A percentile compares a stretch with the other conserved stretches of the same genome.
Conservation (phyloP, 2,888 invertebrate genomes). For the Drosophila austrosaltans region DNA sequence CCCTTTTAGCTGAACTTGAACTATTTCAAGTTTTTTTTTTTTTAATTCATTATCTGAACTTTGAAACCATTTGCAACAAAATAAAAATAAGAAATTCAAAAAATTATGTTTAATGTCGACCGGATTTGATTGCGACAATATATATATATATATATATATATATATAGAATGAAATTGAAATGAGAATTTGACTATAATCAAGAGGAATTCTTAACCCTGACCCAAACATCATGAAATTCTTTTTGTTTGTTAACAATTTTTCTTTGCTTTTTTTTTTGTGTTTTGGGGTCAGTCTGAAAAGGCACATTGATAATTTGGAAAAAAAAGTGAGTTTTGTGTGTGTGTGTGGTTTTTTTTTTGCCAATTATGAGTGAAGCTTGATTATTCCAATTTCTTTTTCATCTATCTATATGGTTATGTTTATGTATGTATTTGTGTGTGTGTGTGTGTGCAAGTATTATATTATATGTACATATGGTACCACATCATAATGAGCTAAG, state of each 20-base stretch:
- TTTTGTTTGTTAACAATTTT: constrained; percentile 29
- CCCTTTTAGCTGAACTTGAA: constrained; percentile 2
- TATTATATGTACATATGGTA: constrained; percentile 16
- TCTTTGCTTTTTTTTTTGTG: neutral
- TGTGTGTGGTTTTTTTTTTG: constrained; percentile 33
- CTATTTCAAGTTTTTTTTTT: neutral
- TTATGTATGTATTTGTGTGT: neutral
- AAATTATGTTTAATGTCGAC: constrained; percentile 33
- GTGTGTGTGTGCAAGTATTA: neutral
- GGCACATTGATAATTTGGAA: constrained; percentile 15
- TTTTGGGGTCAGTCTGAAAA: constrained; percentile 10
- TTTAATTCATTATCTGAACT: neutral
- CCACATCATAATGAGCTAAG: constrained; percentile 62
- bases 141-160: constrained; percentile 23
- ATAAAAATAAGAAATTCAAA: no score
- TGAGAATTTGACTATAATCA: constrained; percentile 15
- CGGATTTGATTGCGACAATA: constrained; percentile 60
- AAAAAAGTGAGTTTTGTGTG: constrained; percentile 24
- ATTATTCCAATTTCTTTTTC: constrained; percentile 49
- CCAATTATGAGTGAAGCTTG: constrained; percentile 55
- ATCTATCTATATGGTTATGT: constrained; percentile 27
- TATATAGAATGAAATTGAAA: constrained; percentile 14
- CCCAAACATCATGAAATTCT: constrained; percentile 14
- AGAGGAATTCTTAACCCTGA: constrained; percentile 28
- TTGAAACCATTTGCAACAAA: neutral